These are phyloP conservation scores for Apamea crenata DNA, from an alignment of 2,888 invertebrate species.

Conservation along the genomic window DNA sequence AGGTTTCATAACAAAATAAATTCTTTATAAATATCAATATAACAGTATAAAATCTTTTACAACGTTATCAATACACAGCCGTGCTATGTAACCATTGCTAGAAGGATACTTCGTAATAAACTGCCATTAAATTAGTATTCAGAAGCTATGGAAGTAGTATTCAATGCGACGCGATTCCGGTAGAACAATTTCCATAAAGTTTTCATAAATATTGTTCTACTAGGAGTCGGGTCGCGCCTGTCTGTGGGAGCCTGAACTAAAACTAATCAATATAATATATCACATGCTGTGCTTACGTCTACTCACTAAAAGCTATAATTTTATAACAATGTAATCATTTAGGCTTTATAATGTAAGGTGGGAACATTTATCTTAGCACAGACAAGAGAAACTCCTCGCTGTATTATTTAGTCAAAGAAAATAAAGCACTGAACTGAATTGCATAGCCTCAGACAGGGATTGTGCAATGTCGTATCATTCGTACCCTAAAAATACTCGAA, in stretches of 20 bases:
- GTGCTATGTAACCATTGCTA: background rate
- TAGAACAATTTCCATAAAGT: background rate
- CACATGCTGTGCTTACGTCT: slow-evolving; percentile 14
- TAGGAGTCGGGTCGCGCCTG: too few relatives aligned
- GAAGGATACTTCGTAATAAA: slow-evolving; percentile 11
- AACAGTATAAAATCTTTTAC: background rate
- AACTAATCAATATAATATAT: slow-evolving; percentile 29
- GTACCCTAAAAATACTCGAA: background rate
- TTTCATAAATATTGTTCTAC: too few relatives aligned
- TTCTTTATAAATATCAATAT: slow-evolving; percentile 8
- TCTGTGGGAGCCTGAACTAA: background rate
- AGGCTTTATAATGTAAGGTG: slow-evolving; percentile 12
- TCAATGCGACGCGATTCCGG: background rate
- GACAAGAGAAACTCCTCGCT: background rate
- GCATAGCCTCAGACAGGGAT: background rate
- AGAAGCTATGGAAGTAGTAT: slow-evolving; percentile 24
- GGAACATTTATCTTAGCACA: background rate
- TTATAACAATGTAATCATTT: background rate
- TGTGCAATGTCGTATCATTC: background rate
- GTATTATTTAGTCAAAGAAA: background rate
- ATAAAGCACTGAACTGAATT: background rate
- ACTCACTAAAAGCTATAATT: slow-evolving; percentile 10
- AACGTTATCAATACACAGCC: background rate
- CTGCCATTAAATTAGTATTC: slow-evolving; percentile 16
- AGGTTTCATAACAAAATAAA: background rate